A percentile compares a stretch with the other conserved stretches of the same genome.
These are phyloP conservation scores for Oreotragus oreotragus DNA, from an alignment of 2,113 vertebrate genomes.

Conservation along the genomic window DNA sequence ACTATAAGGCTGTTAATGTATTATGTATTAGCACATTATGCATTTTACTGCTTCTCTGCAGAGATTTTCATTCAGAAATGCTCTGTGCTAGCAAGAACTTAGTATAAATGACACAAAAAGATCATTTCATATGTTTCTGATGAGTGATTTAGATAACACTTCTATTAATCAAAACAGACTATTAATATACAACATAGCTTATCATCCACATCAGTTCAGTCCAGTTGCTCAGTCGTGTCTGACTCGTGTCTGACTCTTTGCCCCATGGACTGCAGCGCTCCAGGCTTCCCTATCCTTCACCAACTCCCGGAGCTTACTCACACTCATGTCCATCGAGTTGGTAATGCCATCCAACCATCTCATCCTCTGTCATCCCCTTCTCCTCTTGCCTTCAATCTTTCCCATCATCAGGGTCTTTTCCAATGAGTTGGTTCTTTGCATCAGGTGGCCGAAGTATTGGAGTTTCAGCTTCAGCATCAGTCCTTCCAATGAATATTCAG, in stretches of 20 bases:
- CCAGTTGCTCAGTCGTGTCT: not conserved
- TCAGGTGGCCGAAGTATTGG: not conserved
- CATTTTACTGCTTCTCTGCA: not conserved
- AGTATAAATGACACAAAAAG: constrained; percentile 27
- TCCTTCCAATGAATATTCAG: not conserved
- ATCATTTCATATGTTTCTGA: constrained; percentile 32
- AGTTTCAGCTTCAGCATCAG: not conserved
- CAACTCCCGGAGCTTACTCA: not conserved
- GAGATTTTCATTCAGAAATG: constrained; percentile 38
- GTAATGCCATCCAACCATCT: not conserved
- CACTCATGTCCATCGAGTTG: not conserved
- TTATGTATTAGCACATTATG: constrained; percentile 8
- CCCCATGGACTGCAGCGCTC: not conserved
- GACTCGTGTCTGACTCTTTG: not conserved
- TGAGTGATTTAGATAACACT: constrained; percentile 24
- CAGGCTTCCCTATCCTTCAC: not conserved
- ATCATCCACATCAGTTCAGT: not conserved
- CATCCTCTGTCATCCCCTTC: not conserved
- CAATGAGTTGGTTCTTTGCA: not conserved
- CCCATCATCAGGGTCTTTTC: not conserved
- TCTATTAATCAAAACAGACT: constrained; percentile 32
- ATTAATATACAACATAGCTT: not conserved
- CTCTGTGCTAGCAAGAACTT: constrained; percentile 20
- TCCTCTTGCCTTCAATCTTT: not conserved
- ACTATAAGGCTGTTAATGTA: not conserved